Base-by-base conservation (phyloP, 2,888 invertebrate species). In the Drosophila yooni region DNA sequence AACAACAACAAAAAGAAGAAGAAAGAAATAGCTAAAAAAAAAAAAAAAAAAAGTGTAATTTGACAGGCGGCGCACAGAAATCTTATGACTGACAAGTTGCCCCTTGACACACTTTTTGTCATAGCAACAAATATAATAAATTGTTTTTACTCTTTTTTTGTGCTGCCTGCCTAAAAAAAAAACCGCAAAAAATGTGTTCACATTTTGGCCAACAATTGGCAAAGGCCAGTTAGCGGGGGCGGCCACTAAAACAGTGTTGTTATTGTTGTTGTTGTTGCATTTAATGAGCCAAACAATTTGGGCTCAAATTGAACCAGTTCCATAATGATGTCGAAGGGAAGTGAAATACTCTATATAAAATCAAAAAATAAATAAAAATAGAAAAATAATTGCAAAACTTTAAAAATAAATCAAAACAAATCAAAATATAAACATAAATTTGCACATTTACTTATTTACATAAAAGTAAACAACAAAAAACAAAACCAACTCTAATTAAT, bases 51-150 rank as follows among this genome's bases (percentile, higher is more conserved):
- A 73, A 75, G 58, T 70, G 40, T 60, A 59, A 69, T 74, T 90
- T 84, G 88, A 90, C 88, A 82, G 76, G 69, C 78, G 76, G 69
- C 78, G 62, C 65, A 48, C 65, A 68, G 70, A 85, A 88, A 86
- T 88, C 81, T 72, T 82, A 70, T 86, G 89, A 89, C 83, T 85
- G 81, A 86, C 89, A 90, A 86, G 87, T 78, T 89, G 87, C 89
- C 83, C 89, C 89, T 89, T 89, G 89, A 89, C 89, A 91, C 74
- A 89, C 87, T 90, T 89, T 88, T 82, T 79, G 82, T 80, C 90
- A 66, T 78, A 78, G 90, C 88, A 77, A 84, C 84, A 77, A 79
- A 74, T 51, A 65, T 70, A 70, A 82, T 78, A 84, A 89, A 88
- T 74, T 70, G 64, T 74, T 77, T 87, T 82, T 52, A 65, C 29